Evolutionary conservation across 2,797 vertebrate genomes (phyloP).

Genomic region (Tangara arthus): DNA sequence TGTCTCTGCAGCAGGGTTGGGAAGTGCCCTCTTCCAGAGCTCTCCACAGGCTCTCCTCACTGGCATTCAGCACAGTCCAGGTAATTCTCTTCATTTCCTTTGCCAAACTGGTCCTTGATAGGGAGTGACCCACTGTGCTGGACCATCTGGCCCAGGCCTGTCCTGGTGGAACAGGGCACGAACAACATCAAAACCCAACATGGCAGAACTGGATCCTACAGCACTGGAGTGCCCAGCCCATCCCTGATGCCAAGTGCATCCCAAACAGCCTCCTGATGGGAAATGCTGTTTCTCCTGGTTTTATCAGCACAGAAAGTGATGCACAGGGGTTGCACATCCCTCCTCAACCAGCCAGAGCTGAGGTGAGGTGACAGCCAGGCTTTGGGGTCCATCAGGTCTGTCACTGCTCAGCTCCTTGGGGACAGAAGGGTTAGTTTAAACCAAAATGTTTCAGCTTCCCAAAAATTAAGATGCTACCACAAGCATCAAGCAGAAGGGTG

Average conservation of each 20-base stretch:
- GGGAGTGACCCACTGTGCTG: background rate
- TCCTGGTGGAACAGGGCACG: background rate
- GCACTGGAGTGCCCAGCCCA: background rate
- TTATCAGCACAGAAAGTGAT: background rate
- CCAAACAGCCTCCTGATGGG: background rate
- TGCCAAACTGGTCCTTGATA: background rate
- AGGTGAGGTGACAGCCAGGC: background rate
- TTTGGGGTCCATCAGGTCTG: background rate
- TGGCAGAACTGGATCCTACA: background rate
- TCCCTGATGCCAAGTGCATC: background rate
- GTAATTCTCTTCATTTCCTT: constrained; percentile 1
- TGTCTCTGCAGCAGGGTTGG: background rate
- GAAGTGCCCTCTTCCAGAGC: background rate
- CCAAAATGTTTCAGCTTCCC: background rate
- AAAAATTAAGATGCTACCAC: background rate
- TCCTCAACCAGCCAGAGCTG: background rate
- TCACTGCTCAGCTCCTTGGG: background rate
- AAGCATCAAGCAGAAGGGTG: background rate
- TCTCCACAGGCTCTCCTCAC: background rate
- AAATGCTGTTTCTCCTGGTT: background rate
- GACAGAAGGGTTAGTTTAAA: background rate
- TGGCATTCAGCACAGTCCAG: background rate
- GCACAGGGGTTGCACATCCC: background rate
- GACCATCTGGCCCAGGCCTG: constrained; percentile 16
- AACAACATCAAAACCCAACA: background rate